Evolutionary conservation across 2,113 vertebrate genomes (phyloP), one percentile per base, ranked within the genome.

Genomic region (Motacilla tschutschensis): DNA sequence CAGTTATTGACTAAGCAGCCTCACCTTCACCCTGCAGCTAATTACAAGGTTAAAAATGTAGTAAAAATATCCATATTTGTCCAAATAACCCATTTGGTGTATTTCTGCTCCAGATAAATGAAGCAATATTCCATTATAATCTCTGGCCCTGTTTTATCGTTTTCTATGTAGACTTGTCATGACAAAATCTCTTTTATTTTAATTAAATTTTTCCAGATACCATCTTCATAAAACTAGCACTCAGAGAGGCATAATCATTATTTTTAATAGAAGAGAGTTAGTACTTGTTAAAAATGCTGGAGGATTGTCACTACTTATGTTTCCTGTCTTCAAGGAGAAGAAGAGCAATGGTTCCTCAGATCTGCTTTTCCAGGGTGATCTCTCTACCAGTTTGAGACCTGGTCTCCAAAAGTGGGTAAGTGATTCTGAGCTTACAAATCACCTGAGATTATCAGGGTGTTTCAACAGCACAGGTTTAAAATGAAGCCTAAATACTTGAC

Each of bases 141-240:
- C 70, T 69, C 38, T 46, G 72, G 64, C 74, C 54, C 26, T 36
- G 54, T n/a, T 73, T 65, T 73, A 50, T n/a, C 85, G 78, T 92
- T 84, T 78, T 35, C 43, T 78, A 2, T 5, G 3, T 58, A 79
- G 64, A 64, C 85, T 62, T 87, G 74, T 82, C 81, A 69, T 63
- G 54, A 77, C 81, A 88, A 94, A 91, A 70, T 57, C 28, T 54
- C 72, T 83, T 76, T 46, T 17, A 43, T 53, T 87, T 92, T 82
- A 84, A 91, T 92, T 80, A 80, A 53, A 5, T 20, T 91, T 92
- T 84, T 71, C 47, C 51, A 90, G 88, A 85, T 86, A 63, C 31
- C 60, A 81, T 91, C 69, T 89, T 63, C 13, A 25, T 43, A 78
- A 69, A 90, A 59, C 35, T 73, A 85, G 38, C 36, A 60, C 29